Conservation (phyloP, 2,888 invertebrate genomes). For the Anorthoa munda region DNA sequence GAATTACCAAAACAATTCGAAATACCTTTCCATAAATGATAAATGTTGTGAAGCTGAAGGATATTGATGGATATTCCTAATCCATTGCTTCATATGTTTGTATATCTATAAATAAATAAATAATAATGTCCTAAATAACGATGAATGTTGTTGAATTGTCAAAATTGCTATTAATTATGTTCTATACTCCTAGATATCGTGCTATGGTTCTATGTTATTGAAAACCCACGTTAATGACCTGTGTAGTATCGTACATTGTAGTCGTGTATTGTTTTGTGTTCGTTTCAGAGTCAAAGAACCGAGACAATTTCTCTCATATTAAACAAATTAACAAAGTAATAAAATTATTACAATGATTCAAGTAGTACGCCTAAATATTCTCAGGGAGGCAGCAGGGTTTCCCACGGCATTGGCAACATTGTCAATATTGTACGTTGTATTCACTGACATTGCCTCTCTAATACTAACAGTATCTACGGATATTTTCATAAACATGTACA, state of each 20-base stretch:
- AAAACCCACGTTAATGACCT: not conserved
- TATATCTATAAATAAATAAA: no score
- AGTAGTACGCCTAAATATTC: slow-evolving; percentile 14
- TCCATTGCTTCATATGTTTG: slow-evolving; percentile 4
- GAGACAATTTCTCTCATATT: not conserved
- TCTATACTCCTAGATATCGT: not conserved
- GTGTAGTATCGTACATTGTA: not conserved
- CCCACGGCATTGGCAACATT: slow-evolving; percentile 15
- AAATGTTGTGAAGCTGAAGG: no score
- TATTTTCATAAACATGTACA: slow-evolving; percentile 42
- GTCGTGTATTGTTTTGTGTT: not conserved
- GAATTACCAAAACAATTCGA: not conserved
- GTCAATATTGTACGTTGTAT: slow-evolving; percentile 34
- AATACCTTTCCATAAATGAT: not conserved
- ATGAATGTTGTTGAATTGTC: not conserved
- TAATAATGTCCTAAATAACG: not conserved
- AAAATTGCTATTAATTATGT: not conserved
- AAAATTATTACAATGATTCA: not conserved
- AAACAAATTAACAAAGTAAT: slow-evolving; percentile 14
- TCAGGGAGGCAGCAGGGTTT: not conserved
- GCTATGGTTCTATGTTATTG: not conserved
- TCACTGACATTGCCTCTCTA: not conserved
- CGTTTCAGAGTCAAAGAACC: not conserved
- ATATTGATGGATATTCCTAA: not conserved
- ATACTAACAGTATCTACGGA: slow-evolving; percentile 13